A percentile compares a stretch with the other conserved stretches of the same genome.
Evolutionary conservation across 2,113 vertebrate genomes (phyloP).

Genomic region (Myotis davidii): DNA sequence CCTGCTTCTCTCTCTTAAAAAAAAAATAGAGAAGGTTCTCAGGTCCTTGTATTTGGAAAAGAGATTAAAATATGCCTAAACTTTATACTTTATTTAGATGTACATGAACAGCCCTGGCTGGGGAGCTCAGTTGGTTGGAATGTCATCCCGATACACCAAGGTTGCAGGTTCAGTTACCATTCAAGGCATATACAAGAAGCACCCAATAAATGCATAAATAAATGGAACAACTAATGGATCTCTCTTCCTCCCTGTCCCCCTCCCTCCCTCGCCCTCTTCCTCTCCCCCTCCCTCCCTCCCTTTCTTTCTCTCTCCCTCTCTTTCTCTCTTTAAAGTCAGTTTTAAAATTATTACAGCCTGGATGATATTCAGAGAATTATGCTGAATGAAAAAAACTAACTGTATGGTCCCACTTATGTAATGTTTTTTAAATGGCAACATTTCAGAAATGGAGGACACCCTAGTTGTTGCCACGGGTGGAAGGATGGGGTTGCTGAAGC

Average conservation of each 20-base stretch:
- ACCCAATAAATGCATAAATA: neutral
- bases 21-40: neutral
- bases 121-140: neutral
- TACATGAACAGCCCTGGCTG: neutral
- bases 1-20: neutral
- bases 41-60: neutral
- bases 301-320: neutral
- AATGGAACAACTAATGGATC: neutral
- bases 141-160: neutral
- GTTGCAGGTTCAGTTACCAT: neutral
- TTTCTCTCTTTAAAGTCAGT: neutral
- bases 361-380: neutral
- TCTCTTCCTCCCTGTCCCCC: too few species aligned
- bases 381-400: too few species aligned
- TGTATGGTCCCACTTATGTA: neutral
- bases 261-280: too few species aligned
- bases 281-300: neutral
- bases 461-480: neutral
- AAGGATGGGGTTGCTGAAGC: neutral
- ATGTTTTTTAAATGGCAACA: neutral
- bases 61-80: slow-evolving; percentile 5
- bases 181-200: neutral
- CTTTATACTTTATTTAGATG: neutral
- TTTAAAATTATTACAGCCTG: neutral
- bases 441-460: neutral